A percentile compares a stretch with the other conserved stretches of the same genome.
These are phyloP conservation scores for Clusia tigrina DNA, from an alignment of 2,888 invertebrate genomes.

Conservation along the genomic window DNA sequence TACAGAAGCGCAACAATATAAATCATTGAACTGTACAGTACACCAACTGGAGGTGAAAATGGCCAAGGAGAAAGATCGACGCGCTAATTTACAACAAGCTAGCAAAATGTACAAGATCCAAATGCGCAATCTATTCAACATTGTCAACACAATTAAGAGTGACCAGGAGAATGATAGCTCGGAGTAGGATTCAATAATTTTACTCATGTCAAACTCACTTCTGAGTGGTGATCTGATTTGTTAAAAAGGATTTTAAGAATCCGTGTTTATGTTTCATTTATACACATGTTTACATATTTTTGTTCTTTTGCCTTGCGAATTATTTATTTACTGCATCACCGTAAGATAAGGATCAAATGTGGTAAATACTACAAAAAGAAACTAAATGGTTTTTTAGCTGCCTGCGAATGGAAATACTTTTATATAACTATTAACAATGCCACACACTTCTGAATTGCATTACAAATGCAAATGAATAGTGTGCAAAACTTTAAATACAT, in stretches of 20 bases:
- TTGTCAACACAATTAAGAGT: conserved; percentile 46
- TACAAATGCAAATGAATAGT: too few species aligned
- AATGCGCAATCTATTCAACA: conserved; percentile 47
- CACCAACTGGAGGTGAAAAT: conserved; percentile 41
- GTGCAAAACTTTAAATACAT: too few species aligned
- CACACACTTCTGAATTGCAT: too few species aligned
- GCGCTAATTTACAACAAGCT: conserved; percentile 39
- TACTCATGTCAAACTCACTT: not conserved
- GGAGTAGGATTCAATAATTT: conserved; percentile 20
- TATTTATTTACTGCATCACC: not conserved
- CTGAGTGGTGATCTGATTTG: too few species aligned
- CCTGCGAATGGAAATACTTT: too few species aligned
- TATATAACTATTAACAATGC: too few species aligned
- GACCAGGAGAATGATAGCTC: conserved; percentile 33
- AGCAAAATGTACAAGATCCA: conserved; percentile 45
- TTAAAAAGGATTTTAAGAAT: too few species aligned
- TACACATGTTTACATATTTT: not conserved
- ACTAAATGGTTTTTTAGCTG: too few species aligned
- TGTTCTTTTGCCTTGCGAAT: conserved; percentile 1
- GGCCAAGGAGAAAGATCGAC: conserved; percentile 40
- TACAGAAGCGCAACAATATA: conserved; percentile 28
- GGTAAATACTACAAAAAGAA: too few species aligned
- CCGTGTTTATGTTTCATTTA: too few species aligned
- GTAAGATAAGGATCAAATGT: too few species aligned
- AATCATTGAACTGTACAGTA: conserved; percentile 35